These are phyloP conservation scores for Alethe castanea DNA, from an alignment of 2,113 vertebrate genomes.

Conservation along the genomic window DNA sequence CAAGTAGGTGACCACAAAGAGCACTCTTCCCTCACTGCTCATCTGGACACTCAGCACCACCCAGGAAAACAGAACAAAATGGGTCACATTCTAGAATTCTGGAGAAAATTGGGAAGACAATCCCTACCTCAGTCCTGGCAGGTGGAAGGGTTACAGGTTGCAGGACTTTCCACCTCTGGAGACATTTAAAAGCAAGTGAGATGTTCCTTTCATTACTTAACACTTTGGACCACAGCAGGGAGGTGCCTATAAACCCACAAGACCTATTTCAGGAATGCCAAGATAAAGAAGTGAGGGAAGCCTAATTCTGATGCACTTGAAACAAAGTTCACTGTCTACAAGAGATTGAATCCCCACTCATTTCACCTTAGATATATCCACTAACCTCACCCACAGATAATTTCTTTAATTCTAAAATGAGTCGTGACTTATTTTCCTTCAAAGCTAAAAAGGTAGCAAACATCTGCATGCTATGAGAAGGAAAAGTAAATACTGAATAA, in stretches of 20 bases:
- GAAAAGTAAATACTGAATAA: background rate
- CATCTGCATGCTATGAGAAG: background rate
- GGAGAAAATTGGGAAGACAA: background rate
- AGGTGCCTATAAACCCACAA: background rate
- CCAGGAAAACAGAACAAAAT: background rate
- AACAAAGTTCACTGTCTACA: background rate
- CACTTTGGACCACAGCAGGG: background rate
- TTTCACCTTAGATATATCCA: background rate
- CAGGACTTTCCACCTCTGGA: background rate
- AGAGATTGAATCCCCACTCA: background rate
- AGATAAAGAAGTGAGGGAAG: background rate
- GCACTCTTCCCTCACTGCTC: background rate
- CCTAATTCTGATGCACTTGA: background rate
- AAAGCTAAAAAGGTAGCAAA: background rate
- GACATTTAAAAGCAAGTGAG: background rate
- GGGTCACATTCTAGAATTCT: background rate
- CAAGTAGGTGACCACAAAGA: background rate
- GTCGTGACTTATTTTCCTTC: background rate
- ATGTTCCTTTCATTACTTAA: background rate
- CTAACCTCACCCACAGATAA: background rate
- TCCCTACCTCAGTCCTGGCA: background rate
- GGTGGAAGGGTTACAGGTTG: background rate
- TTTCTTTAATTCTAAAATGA: background rate
- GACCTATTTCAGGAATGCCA: background rate
- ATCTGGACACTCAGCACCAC: background rate